Base-by-base conservation (phyloP, 2,113 vertebrate species). In the Zingel zingel region DNA sequence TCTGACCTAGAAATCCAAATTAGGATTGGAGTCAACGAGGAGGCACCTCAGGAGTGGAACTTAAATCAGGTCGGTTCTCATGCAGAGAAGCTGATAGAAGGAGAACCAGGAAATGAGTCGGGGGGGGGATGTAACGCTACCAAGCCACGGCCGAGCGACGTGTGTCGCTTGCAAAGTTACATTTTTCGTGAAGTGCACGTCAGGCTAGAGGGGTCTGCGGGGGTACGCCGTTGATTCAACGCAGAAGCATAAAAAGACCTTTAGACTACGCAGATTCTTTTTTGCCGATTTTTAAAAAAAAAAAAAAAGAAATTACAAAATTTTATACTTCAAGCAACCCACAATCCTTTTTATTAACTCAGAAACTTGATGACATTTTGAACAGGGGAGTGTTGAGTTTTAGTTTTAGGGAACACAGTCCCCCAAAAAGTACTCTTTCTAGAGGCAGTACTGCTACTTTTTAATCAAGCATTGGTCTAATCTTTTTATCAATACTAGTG, bases 1-100 rank as follows among this genome's bases (percentile, higher is more conserved):
- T 30, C 47, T 89, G 87, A 87, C 85, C 85, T 73, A 83, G 70
- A 88, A 86, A 90, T 59, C 30, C 72, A 50, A 79, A 82, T 36
- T 9, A 6, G 58, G 74, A 43, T 43, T 14, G 45, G 76, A 83
- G 64, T 74, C 57, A 59, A 25, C 5, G 73, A 81, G 63, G 57
- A 85, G 57, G 68, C 63, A 30, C 47, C 73, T 68, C 73, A 69
- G 70, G 30, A 48, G 74, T 6, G 51, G 5, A 45, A 39, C 19
- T 19, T 50, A 66, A 77, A 64, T 75, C 77, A 76, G 74, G 84
- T 77, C 57, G 30, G 19, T 64, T 73, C 23, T 78, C 72, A 8
- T 2, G 33, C 51, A 16, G 43, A 71, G 48, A 57, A 36, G 58
- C 58, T 21, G 18, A 19, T 21, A 21, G 48, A 27, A 27, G 27